phyloP scores from a whole-genome alignment of 2,888 invertebrate species.

The Philereme vetulata region DNA sequence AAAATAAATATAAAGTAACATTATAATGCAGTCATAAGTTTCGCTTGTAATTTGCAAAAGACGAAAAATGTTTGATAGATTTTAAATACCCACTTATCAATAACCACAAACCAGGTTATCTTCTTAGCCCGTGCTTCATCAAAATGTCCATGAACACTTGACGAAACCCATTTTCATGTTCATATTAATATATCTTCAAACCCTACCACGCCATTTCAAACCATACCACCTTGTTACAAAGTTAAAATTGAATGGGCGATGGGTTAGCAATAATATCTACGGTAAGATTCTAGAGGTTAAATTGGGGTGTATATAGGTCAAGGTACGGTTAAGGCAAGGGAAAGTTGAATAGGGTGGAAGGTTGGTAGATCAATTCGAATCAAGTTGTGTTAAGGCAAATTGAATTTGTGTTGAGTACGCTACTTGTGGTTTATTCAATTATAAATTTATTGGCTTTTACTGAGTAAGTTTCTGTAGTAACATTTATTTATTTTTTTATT shows the following conservation, averaged over 20 bases:
- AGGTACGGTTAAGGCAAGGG: conserved; percentile 52
- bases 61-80: too few relatives aligned
- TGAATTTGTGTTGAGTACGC: conserved; percentile 22
- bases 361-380: conserved; percentile 42
- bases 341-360: conserved; percentile 48
- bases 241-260: conserved; percentile 33
- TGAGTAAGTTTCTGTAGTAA: background rate
- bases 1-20: too few relatives aligned
- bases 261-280: conserved; percentile 43
- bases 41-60: too few relatives aligned
- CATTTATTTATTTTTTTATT: too few relatives aligned
- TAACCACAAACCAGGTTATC: conserved; percentile 23
- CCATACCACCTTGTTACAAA: conserved; percentile 26
- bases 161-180: conserved; percentile 33
- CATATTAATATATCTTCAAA: conserved; percentile 27
- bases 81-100: background rate
- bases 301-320: conserved; percentile 60
- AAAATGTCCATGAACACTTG: conserved; percentile 31
- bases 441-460: conserved; percentile 8
- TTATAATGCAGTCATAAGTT: too few relatives aligned
- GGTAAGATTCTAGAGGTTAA: conserved; percentile 48
- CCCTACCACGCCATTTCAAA: conserved; percentile 17
- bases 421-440: conserved; percentile 12
- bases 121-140: conserved; percentile 30
- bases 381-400: conserved; percentile 41